phyloP scores from a whole-genome alignment of 2,113 vertebrate species.

The Thunnus thynnus region DNA sequence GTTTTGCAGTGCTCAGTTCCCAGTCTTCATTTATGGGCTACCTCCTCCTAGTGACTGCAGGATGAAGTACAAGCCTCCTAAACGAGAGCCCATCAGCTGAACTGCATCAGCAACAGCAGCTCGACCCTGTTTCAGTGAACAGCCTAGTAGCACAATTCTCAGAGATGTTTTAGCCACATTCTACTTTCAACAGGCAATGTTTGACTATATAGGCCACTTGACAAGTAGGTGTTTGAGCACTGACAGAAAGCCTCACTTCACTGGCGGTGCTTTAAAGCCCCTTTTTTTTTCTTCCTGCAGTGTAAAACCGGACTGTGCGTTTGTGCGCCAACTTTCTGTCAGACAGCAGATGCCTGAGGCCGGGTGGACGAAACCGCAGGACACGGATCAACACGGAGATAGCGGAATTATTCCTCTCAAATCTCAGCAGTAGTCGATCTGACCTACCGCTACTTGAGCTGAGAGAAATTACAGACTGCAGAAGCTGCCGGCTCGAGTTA shows the following conservation, averaged over 20 bases:
- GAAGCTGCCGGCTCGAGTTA: conserved; percentile 15
- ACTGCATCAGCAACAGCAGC: conserved; percentile 7
- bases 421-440: conserved; percentile 42
- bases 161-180: background rate
- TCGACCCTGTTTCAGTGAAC: conserved; percentile 6
- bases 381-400: conserved; percentile 55
- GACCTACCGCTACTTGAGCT: conserved; percentile 36
- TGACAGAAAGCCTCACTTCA: too few relatives aligned
- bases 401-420: conserved; percentile 53
- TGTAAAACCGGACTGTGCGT: conserved; percentile 3
- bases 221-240: background rate
- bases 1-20: background rate
- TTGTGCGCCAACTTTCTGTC: conserved; percentile 64
- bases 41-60: conserved; percentile 78
- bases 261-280: too few relatives aligned
- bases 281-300: background rate
- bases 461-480: conserved; percentile 31
- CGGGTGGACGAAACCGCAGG: conserved; percentile 51
- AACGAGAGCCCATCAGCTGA: conserved; percentile 23
- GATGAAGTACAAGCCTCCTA: conserved; percentile 53
- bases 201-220: background rate
- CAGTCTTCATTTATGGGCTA: conserved; percentile 57
- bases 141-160: conserved; percentile 7
- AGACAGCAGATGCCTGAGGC: conserved; percentile 42
- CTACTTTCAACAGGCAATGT: background rate